Evolutionary conservation across 2,113 vertebrate genomes (phyloP).

Genomic region (Xerus inauris): DNA sequence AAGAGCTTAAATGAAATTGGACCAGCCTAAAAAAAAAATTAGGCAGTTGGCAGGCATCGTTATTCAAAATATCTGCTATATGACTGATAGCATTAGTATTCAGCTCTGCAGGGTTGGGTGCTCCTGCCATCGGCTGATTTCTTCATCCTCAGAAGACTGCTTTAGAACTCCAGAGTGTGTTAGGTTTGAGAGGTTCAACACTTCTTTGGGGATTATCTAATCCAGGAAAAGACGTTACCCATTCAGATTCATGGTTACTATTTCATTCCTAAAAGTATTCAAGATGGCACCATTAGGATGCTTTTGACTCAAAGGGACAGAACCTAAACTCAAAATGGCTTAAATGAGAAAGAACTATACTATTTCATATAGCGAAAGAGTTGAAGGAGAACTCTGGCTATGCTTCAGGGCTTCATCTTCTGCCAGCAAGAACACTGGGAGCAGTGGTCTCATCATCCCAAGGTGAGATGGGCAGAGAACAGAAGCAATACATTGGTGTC

Average conservation of each 20-base stretch:
- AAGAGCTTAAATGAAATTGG: background rate
- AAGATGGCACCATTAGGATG: background rate
- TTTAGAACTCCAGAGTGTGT: background rate
- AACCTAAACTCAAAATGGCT: background rate
- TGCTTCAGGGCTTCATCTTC: background rate
- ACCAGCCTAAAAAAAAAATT: background rate
- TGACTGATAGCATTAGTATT: background rate
- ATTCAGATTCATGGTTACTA: background rate
- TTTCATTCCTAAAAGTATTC: constrained; percentile 7
- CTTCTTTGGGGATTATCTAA: background rate
- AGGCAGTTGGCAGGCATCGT: background rate
- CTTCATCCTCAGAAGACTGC: background rate
- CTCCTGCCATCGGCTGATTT: background rate
- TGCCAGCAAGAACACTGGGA: background rate
- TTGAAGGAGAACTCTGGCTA: background rate
- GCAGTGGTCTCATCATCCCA: too few relatives aligned
- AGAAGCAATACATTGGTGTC: too few relatives aligned
- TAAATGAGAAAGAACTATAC: background rate
- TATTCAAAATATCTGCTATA: background rate
- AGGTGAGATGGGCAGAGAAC: background rate
- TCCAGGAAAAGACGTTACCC: background rate
- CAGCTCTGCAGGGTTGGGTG: too few relatives aligned
- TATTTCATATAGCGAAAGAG: background rate
- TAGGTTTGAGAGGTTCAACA: background rate
- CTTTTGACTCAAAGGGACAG: background rate